Conservation (phyloP, 2,113 vertebrate species). For the Tachysurus fulvidraco region DNA sequence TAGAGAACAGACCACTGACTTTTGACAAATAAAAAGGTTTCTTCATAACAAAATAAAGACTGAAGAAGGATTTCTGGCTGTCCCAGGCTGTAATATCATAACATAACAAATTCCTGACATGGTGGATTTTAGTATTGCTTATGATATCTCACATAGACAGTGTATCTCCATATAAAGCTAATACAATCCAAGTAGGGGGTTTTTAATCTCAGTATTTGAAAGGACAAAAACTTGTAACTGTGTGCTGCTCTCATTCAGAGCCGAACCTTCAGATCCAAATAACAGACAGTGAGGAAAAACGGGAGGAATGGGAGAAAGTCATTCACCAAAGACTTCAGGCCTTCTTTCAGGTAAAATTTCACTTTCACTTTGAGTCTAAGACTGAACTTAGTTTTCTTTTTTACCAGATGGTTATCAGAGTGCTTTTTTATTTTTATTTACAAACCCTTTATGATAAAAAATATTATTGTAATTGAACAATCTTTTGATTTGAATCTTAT, state of each 20-base stretch:
- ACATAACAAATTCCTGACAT: neutral
- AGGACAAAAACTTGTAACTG: neutral
- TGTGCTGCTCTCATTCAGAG: constrained; percentile 15
- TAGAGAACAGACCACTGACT: neutral
- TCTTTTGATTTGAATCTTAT: neutral
- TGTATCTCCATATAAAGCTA: neutral
- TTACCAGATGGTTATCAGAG: neutral
- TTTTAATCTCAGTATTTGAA: neutral
- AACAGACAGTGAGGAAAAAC: constrained; percentile 41
- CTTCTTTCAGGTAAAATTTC: constrained; percentile 45
- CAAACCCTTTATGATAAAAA: neutral
- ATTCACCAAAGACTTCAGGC: constrained; percentile 27
- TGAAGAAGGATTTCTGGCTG: neutral
- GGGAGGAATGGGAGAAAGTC: constrained; percentile 40
- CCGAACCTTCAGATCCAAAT: constrained; percentile 2
- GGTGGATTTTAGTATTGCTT: neutral
- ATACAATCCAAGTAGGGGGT: neutral
- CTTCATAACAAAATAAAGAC: neutral
- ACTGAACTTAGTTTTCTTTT: neutral
- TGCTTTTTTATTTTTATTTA: neutral
- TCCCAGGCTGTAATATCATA: neutral
- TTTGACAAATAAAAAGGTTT: neutral
- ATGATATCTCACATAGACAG: neutral
- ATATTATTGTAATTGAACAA: neutral
- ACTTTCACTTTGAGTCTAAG: neutral